Base-by-base conservation (phyloP, 2,797 vertebrate species). In the Benthosema pterotum region DNA sequence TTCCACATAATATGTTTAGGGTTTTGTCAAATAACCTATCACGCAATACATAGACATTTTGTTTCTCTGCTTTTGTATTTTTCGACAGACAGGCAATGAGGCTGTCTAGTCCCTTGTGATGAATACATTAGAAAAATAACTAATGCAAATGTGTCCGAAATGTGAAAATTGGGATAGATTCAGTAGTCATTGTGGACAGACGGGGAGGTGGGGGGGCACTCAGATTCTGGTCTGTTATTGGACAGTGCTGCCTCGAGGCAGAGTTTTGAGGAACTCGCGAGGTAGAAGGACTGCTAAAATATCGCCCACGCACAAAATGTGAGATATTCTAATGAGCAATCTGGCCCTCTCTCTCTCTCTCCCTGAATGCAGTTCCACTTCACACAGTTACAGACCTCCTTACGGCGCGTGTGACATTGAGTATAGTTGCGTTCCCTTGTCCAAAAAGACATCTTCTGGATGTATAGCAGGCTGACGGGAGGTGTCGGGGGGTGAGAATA, bases 311-410 rank as follows among this genome's bases (percentile, higher is more conserved):
- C 84, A 79, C 88, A 87, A 90, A n/a, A 92, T 92, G 91, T 91
- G 89, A 88, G 88, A 90, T 92, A 93, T 93, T 90, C 90, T 92
- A 92, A 92, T 93, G 89, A 93, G 91, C 90, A 92, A 92, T 91
- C 91, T 93, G 90, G 85, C 85, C 85, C 75, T n/a, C n/a, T n/a
- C n/a, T n/a, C n/a, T n/a, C n/a, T n/a, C n/a, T n/a, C n/a, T n/a
- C 73, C 80, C 83, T 88, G 82, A 90, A 86, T 80, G 83, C 84
- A 57, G 73, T 84, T 73, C 74, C 52, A 67, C 72, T 68, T 72
- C 63, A 5, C 63, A 5, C 67, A 32, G 67, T 25, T 1, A 14
- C 77, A 67, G 68, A 57, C 83, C 48, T 38, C 72, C 74, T 78
- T 65, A 46, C 67, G 58, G 81, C 12, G 81, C 12, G 70, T 79